phyloP scores from a whole-genome alignment of 2,888 invertebrate species.

The Drosophila helvetica region DNA sequence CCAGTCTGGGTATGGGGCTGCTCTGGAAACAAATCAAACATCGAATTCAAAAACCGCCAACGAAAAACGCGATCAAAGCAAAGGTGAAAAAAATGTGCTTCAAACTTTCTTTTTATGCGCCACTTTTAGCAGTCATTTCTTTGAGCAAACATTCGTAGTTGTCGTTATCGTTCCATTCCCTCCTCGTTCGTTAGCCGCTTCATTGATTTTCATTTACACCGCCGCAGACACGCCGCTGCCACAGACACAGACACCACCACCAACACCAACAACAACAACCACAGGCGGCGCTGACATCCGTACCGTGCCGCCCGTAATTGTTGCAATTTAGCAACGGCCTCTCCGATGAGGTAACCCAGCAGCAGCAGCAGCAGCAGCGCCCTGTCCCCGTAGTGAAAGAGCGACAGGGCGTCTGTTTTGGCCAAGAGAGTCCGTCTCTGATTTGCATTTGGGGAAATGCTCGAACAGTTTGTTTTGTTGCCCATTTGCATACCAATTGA shows the following conservation, averaged over 20 bases:
- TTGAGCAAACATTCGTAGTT: constrained; percentile 59
- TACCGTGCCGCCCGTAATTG: constrained; percentile 48
- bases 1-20: not conserved
- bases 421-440: constrained; percentile 31
- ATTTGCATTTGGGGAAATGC: constrained; percentile 39
- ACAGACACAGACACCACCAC: not conserved
- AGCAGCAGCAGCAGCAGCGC: constrained; percentile 15
- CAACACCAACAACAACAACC: not conserved
- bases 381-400: constrained; percentile 20
- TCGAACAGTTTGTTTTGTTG: constrained; percentile 28
- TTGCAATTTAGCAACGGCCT: constrained; percentile 65
- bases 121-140: constrained; percentile 68
- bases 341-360: constrained; percentile 64
- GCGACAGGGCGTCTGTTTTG: constrained; percentile 8
- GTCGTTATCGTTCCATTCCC: constrained; percentile 38
- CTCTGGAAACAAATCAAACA: constrained; percentile 19
- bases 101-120: constrained; percentile 74
- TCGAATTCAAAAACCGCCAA: constrained; percentile 40
- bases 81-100: constrained; percentile 35
- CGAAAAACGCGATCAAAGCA: constrained; percentile 39
- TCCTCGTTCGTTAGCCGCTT: constrained; percentile 58
- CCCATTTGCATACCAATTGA: constrained; percentile 65
- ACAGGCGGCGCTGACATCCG: constrained; percentile 6
- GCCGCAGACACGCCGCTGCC: constrained; percentile 12
- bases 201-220: constrained; percentile 72